phyloP scores from a whole-genome alignment of 2,888 invertebrate species.

The Thymelicus sylvestris region DNA sequence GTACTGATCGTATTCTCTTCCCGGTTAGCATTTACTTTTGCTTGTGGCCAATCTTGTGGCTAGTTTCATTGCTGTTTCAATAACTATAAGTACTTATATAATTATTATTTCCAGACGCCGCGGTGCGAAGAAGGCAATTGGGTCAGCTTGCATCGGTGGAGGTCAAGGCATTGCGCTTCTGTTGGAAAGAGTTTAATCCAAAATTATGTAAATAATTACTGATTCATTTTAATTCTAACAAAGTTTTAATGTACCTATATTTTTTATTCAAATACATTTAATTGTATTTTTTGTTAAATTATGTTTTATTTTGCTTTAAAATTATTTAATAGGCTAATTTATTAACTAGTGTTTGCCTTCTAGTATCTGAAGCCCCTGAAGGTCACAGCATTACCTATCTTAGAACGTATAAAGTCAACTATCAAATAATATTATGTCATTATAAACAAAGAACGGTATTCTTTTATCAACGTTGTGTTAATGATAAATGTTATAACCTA shows the following conservation, averaged over 20 bases:
- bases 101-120: constrained; percentile 86
- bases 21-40: no score
- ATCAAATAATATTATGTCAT: neutral
- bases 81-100: no score
- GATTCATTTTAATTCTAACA: no score
- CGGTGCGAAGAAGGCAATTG: constrained; percentile 93
- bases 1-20: no score
- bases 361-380: no score
- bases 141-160: constrained; percentile 98
- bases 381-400: no score
- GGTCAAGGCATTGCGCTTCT: constrained; percentile 98
- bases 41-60: no score
- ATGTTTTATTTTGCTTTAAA: no score
- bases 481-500: constrained; percentile 14
- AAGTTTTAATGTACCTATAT: neutral
- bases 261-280: neutral
- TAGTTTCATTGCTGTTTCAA: neutral
- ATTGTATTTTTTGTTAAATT: no score
- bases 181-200: constrained; percentile 88
- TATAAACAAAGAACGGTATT: constrained; percentile 14
- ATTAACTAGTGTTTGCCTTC: no score
- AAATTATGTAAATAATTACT: neutral
- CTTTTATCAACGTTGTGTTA: constrained; percentile 9
- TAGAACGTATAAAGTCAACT: no score
- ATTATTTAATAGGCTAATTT: no score